Percentiles rank a stretch among this genome's conserved stretches.
These are phyloP conservation scores for Gymnosoma rotundatum DNA, from an alignment of 2,888 invertebrate genomes.

Conservation along the genomic window DNA sequence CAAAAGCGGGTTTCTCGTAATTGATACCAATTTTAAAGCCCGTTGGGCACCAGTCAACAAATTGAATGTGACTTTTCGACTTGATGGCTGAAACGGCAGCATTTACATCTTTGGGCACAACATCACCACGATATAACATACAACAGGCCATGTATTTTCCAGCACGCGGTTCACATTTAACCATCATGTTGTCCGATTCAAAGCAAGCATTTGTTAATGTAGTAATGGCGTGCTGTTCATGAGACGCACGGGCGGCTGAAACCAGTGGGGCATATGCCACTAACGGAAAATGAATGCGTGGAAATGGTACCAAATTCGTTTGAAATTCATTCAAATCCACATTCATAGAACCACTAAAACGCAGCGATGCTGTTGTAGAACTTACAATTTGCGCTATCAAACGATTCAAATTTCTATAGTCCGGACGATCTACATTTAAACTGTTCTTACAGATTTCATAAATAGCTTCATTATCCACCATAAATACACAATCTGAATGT, in stretches of 20 bases:
- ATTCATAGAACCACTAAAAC: constrained; percentile 94
- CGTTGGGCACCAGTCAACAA: constrained; percentile 98
- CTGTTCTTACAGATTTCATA: constrained; percentile 95
- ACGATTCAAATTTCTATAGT: constrained; percentile 87
- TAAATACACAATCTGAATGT: constrained; percentile 95
- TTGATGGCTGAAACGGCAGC: constrained; percentile 91
- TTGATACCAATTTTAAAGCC: constrained; percentile 95
- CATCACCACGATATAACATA: constrained; percentile 93
- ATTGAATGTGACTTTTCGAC: constrained; percentile 89
- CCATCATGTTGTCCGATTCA: constrained; percentile 94
- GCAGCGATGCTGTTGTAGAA: constrained; percentile 93
- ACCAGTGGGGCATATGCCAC: constrained; percentile 80
- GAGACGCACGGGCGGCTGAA: constrained; percentile 77
- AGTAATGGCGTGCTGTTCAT: constrained; percentile 82
- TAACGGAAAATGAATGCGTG: constrained; percentile 88
- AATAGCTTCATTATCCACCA: constrained; percentile 98
- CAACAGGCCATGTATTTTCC: constrained; percentile 96
- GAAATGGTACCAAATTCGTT: constrained; percentile 95
- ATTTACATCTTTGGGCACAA: constrained; percentile 94
- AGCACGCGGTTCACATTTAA: constrained; percentile 91
- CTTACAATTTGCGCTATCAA: constrained; percentile 90
- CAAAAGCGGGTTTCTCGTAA: constrained; percentile 91
- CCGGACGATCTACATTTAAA: constrained; percentile 89
- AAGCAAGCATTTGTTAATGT: constrained; percentile 95
- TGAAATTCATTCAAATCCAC: constrained; percentile 95